A percentile compares a stretch with the other conserved stretches of the same genome.
Conservation (phyloP, 2,888 invertebrate genomes). For the Polydrusus tereticollis region DNA sequence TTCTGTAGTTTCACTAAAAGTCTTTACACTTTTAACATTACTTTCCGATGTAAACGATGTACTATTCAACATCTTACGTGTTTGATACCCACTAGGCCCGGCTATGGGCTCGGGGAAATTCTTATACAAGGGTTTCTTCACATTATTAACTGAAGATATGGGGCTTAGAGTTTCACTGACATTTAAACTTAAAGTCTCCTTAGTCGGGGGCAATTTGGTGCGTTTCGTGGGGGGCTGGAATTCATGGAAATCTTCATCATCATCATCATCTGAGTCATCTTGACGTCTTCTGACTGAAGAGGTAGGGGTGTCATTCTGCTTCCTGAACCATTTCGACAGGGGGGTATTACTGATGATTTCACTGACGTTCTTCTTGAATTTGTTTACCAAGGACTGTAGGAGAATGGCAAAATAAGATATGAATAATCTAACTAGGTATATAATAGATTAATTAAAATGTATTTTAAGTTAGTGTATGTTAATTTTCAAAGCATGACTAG, state of each 20-base stretch:
- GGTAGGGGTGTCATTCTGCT: slow-evolving; percentile 53
- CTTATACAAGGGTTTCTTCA: slow-evolving; percentile 44
- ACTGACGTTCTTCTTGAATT: slow-evolving; percentile 75
- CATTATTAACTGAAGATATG: slow-evolving; percentile 39
- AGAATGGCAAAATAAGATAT: slow-evolving; percentile 37
- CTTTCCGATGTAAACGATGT: slow-evolving; percentile 27
- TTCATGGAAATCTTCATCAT: slow-evolving; percentile 61
- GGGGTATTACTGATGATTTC: slow-evolving; percentile 73
- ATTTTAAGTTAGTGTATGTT: too few relatives aligned
- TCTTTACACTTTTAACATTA: slow-evolving; percentile 4
- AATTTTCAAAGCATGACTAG: too few relatives aligned
- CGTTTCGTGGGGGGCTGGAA: slow-evolving; percentile 69
- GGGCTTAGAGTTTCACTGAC: slow-evolving; percentile 41
- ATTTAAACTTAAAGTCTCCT: slow-evolving; percentile 40
- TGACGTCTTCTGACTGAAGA: slow-evolving; percentile 64
- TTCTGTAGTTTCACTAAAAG: slow-evolving; percentile 44
- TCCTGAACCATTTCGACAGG: slow-evolving; percentile 71
- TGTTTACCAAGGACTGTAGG: slow-evolving; percentile 77
- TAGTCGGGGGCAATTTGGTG: slow-evolving; percentile 57
- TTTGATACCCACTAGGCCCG: slow-evolving; percentile 63
- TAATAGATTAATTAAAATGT: too few relatives aligned
- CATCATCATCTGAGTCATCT: slow-evolving; percentile 62
- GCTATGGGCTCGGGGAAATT: slow-evolving; percentile 61
- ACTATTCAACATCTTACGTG: slow-evolving; percentile 55
- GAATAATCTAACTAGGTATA: too few relatives aligned